phyloP scores from a whole-genome alignment of 2,797 vertebrate species.

The Gallinago nigripennis region DNA sequence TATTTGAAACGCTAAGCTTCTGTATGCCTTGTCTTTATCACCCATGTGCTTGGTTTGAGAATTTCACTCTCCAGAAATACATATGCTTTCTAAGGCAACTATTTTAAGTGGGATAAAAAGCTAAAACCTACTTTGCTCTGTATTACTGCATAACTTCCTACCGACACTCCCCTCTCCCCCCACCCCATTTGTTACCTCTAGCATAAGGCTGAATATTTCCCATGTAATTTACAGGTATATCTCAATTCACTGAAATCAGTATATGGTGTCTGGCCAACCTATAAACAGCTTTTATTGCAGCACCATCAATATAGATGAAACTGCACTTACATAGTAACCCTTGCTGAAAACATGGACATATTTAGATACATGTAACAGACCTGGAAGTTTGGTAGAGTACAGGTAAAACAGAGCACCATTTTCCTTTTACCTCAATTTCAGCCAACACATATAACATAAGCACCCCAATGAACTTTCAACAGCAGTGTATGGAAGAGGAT shows the following conservation, averaged over 20 bases:
- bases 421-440: not conserved
- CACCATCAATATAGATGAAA: not conserved
- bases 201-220: not conserved
- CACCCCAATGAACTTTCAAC: not conserved
- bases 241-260: not conserved
- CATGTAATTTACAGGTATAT: not conserved
- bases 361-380: not conserved
- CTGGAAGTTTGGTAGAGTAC: not conserved
- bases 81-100: not conserved
- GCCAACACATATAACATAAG: rapidly evolving
- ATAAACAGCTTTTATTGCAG: not conserved
- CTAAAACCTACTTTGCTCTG: not conserved
- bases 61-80: not conserved
- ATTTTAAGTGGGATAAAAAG: not conserved
- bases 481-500: rapidly evolving
- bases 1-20: not conserved
- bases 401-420: not conserved
- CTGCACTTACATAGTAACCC: not conserved
- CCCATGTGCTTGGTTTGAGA: not conserved
- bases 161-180: rapidly evolving
- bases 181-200: not conserved
- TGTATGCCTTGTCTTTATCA: not conserved
- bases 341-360: not conserved
- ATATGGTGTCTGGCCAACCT: not conserved
- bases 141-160: not conserved